phyloP scores from a whole-genome alignment of 2,113 vertebrate species.

The Terrapene triunguis region DNA sequence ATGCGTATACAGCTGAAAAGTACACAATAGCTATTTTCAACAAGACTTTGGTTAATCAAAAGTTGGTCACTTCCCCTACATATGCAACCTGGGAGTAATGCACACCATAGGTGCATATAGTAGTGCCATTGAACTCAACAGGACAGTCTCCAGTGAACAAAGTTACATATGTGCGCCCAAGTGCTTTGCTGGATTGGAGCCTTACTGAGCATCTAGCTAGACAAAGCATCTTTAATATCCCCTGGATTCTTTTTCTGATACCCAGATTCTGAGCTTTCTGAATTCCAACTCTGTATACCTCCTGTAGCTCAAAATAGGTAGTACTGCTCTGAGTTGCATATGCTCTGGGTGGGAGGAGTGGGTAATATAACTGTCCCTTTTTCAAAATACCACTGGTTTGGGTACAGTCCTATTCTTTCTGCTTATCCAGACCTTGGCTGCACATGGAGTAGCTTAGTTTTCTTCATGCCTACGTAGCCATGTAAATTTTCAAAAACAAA shows the following conservation, averaged over 20 bases:
- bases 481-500: not conserved
- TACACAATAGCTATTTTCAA: not conserved
- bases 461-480: not conserved
- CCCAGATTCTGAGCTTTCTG: constrained; percentile 33
- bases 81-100: not conserved
- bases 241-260: constrained; percentile 64
- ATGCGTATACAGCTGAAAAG: not conserved
- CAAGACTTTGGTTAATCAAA: not conserved
- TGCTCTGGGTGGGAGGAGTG: constrained; percentile 42
- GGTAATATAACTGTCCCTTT: not conserved
- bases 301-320: constrained; percentile 67
- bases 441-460: not conserved
- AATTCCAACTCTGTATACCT: not conserved
- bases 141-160: constrained; percentile 21
- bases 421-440: constrained; percentile 23
- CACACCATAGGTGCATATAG: not conserved
- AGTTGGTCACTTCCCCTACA: not conserved
- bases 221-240: constrained; percentile 71
- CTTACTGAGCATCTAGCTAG: constrained; percentile 62
- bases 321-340: constrained; percentile 41
- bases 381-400: constrained; percentile 34
- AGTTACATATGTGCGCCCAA: constrained; percentile 30
- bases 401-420: not conserved
- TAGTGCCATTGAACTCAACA: not conserved
- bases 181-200: constrained; percentile 36